A percentile compares a stretch with the other conserved stretches of the same genome.
Conservation (phyloP, 2,888 invertebrate genomes). For the Agonopterix heracliana region DNA sequence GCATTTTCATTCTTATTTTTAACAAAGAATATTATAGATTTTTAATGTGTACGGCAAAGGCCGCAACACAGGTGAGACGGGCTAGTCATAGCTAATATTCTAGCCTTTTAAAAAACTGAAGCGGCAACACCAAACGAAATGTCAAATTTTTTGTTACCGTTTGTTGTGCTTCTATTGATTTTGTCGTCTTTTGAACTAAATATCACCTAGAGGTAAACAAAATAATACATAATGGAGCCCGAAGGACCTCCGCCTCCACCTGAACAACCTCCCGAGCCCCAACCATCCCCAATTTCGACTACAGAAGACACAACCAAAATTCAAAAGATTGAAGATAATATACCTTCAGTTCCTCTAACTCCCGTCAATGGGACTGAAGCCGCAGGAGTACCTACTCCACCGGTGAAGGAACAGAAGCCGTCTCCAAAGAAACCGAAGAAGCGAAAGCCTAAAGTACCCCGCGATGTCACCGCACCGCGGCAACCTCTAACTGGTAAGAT, state of each 20-base stretch:
- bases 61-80: too few species aligned
- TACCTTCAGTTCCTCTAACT: background rate
- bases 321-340: slow-evolving; percentile 14
- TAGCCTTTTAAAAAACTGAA: too few species aligned
- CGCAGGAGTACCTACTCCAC: slow-evolving; percentile 7
- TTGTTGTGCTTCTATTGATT: too few species aligned
- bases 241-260: background rate
- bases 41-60: too few species aligned
- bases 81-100: too few species aligned
- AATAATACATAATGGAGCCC: background rate
- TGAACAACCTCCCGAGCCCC: slow-evolving; percentile 9
- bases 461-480: slow-evolving; percentile 83
- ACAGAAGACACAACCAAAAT: slow-evolving; percentile 16
- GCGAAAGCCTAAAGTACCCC: slow-evolving; percentile 80
- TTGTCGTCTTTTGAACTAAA: too few species aligned
- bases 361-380: slow-evolving; percentile 15
- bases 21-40: too few species aligned
- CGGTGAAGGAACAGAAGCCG: slow-evolving; percentile 41
- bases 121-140: too few species aligned
- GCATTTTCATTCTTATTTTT: too few species aligned
- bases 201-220: too few species aligned
- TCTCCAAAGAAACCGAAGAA: slow-evolving; percentile 75
- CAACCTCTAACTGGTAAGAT: slow-evolving; percentile 81
- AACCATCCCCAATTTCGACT: slow-evolving; percentile 4
- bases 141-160: too few species aligned